A percentile compares a stretch with the other conserved stretches of the same genome.
Evolutionary conservation across 2,113 vertebrate species (phyloP).

Genomic region (Micronycteris hirsuta): DNA sequence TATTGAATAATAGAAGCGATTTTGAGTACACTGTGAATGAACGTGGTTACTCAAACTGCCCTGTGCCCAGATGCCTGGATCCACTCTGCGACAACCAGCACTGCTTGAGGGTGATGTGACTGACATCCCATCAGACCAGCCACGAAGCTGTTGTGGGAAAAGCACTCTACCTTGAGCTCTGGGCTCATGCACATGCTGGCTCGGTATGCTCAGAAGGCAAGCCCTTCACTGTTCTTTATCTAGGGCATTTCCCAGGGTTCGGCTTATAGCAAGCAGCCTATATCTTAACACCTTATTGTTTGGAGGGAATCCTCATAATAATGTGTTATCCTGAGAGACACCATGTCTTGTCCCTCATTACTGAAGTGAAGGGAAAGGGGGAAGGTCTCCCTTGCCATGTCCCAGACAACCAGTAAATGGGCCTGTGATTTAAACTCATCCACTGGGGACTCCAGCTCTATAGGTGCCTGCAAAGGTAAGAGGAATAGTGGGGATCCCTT

Average conservation of each 20-base stretch:
- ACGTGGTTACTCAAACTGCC: neutral
- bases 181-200: neutral
- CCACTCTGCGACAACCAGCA: neutral
- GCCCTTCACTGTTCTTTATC: neutral
- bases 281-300: neutral
- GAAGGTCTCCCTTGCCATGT: neutral
- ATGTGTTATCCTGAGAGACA: neutral
- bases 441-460: neutral
- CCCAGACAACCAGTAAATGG: neutral
- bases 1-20: neutral
- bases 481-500: neutral
- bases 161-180: neutral
- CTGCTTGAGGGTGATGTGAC: neutral
- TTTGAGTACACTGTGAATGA: neutral
- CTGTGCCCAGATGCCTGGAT: neutral
- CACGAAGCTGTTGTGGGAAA: neutral
- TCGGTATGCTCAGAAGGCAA: neutral
- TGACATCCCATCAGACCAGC: neutral
- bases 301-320: neutral
- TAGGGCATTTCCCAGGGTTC: neutral
- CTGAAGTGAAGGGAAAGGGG: neutral
- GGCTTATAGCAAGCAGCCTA: neutral
- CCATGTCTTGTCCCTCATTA: neutral
- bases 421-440: neutral
- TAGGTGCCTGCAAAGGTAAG: neutral